Conservation (phyloP, 2,888 invertebrate species). For the Leucoma salicis region DNA sequence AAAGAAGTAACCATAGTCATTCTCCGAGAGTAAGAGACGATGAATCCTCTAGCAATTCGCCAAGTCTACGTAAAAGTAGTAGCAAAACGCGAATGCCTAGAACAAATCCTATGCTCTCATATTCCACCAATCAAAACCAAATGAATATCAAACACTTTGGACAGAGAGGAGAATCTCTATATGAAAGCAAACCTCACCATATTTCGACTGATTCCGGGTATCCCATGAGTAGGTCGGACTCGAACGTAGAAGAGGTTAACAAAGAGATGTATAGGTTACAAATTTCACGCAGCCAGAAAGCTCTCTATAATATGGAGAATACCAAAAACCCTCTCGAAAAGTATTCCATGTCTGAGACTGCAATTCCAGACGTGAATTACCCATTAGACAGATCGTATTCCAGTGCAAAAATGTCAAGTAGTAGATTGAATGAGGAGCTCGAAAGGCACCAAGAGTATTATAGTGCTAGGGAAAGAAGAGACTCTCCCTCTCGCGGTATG, state of each 20-base stretch:
- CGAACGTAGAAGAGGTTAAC: constrained; percentile 78
- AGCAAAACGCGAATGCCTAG: constrained; percentile 80
- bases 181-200: constrained; percentile 75
- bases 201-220: constrained; percentile 73
- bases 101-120: constrained; percentile 82
- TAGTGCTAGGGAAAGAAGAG: constrained; percentile 56
- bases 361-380: constrained; percentile 71
- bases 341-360: constrained; percentile 58
- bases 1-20: constrained; percentile 67
- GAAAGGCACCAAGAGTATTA: constrained; percentile 71
- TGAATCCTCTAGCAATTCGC: constrained; percentile 74
- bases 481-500: constrained; percentile 58
- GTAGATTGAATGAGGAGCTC: constrained; percentile 71
- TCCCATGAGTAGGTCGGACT: constrained; percentile 75
- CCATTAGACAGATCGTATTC: constrained; percentile 74
- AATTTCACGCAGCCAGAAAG: constrained; percentile 77
- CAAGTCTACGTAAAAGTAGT: constrained; percentile 75
- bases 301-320: constrained; percentile 74
- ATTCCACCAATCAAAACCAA: constrained; percentile 74
- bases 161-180: constrained; percentile 69
- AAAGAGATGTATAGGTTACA: constrained; percentile 79
- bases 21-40: constrained; percentile 70
- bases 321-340: constrained; percentile 69
- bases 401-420: constrained; percentile 71
- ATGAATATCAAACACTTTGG: constrained; percentile 76